Percentiles rank a stretch among this genome's conserved stretches.
These are phyloP conservation scores for Astreopora myriophthalma DNA, from an alignment of 64 coral and sea anemone genomes.

Conservation along the genomic window DNA sequence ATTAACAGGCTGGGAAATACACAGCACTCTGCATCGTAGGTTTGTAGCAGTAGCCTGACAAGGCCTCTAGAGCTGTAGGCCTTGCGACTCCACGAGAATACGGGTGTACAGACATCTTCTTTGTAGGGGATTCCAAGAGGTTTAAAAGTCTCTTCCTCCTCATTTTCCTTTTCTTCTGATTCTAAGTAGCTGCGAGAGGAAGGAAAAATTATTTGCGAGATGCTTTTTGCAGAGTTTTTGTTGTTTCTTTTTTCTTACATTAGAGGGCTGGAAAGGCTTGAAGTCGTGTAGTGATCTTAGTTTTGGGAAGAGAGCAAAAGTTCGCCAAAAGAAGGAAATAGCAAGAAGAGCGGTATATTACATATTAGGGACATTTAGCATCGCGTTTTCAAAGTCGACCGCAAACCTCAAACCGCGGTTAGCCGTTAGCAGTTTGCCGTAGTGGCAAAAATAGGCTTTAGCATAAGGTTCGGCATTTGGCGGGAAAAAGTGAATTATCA, in stretches of 20 bases:
- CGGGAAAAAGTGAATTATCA: conserved; percentile 40
- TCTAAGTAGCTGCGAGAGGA: too few relatives aligned
- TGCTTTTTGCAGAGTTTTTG: too few relatives aligned
- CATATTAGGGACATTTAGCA: neutral
- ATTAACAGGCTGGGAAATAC: conserved; percentile 24
- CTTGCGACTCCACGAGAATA: neutral
- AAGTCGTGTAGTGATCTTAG: too few relatives aligned
- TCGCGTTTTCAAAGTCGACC: neutral
- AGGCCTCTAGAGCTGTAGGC: neutral
- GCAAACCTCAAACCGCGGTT: neutral
- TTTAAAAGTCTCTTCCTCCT: too few relatives aligned
- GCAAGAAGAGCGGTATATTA: too few relatives aligned
- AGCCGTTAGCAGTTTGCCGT: conserved; percentile 24
- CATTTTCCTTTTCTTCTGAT: too few relatives aligned
- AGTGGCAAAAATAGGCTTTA: conserved; percentile 19
- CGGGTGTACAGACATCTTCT: neutral
- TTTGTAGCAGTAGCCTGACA: neutral
- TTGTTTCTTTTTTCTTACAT: too few relatives aligned
- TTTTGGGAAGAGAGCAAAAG: too few relatives aligned
- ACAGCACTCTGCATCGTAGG: neutral
- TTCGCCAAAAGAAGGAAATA: too few relatives aligned
- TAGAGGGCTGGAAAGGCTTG: too few relatives aligned
- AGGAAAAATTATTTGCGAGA: too few relatives aligned
- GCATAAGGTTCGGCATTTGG: too few relatives aligned
- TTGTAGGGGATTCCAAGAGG: neutral